These are phyloP conservation scores for Baryphthengus martii DNA, from an alignment of 2,113 vertebrate genomes.

Conservation along the genomic window DNA sequence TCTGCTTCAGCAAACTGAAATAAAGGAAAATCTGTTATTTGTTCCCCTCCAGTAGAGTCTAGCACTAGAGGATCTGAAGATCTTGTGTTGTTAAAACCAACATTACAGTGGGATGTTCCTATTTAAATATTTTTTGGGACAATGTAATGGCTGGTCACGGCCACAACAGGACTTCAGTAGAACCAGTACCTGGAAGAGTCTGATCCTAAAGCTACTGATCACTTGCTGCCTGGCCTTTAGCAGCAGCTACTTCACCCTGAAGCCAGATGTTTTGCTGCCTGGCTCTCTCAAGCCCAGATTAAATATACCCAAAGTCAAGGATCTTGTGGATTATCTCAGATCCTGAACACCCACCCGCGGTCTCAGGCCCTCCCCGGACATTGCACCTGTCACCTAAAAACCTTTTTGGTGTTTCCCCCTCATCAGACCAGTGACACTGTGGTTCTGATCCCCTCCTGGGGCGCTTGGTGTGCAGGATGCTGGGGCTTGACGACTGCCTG, in stretches of 20 bases:
- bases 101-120: background rate
- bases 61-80: background rate
- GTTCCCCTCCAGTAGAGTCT: background rate
- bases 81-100: background rate
- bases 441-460: background rate
- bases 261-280: background rate
- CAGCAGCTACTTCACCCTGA: accelerated
- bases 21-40: background rate
- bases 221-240: background rate
- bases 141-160: background rate
- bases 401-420: background rate
- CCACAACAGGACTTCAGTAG: background rate
- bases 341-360: background rate
- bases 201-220: background rate
- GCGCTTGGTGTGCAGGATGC: background rate
- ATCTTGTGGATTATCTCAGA: background rate
- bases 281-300: background rate
- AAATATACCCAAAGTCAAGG: background rate
- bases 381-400: background rate
- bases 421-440: accelerated
- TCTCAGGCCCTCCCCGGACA: background rate
- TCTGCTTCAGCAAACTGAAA: background rate
- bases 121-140: background rate
- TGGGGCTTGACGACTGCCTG: background rate
- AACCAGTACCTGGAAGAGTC: accelerated